Evolutionary conservation across 2,888 invertebrate species (phyloP), one percentile per base, ranked within the genome.

Genomic region (Harpalus rufipes): DNA sequence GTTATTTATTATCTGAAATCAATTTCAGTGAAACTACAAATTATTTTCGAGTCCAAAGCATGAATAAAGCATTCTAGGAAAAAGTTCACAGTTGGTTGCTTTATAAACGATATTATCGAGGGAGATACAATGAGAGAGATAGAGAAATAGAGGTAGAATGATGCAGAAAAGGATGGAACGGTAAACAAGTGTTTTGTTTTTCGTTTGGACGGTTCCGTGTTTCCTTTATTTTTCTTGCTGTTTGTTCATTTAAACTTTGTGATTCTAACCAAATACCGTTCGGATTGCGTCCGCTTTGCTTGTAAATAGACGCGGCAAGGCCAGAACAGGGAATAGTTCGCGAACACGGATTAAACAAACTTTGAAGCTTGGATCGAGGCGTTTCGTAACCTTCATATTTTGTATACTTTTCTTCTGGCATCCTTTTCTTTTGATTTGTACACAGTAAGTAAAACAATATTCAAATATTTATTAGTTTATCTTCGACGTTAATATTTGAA

Each of bases 201-300:
- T 80, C 80, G 41, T 80, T 61, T 61, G 61, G 58, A 32, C 14
- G 61, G 61, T 59, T 59, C 61, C 41, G 61, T 41, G 41, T n/a
- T 61, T 80, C 61, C 65, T 78, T 84, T 84, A 51, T 78, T 84
- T 83, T 84, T 84, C 78, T 65, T 84, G 76, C 61, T 84, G 78
- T 84, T 84, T 84, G 84, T 84, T 84, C 84, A 84, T 84, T 84
- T 84, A 76, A 84, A 84, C 84, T 84, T 84, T 84, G 84, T 84
- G 84, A 84, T 84, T 84, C 84, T 84, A 84, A 84, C 84, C 84
- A 84, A 84, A 84, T 84, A 84, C 76, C 78, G 68, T 84, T 78
- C 78, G 58, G 78, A 78, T 78, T 78, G 78, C 58, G 56, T 78
- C 58, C 58, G 58, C 78, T 78, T 78, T 78, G 58, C 61, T 80